Evolutionary conservation across 2,113 vertebrate species (phyloP).

Genomic region (Notarius quadriscutis): DNA sequence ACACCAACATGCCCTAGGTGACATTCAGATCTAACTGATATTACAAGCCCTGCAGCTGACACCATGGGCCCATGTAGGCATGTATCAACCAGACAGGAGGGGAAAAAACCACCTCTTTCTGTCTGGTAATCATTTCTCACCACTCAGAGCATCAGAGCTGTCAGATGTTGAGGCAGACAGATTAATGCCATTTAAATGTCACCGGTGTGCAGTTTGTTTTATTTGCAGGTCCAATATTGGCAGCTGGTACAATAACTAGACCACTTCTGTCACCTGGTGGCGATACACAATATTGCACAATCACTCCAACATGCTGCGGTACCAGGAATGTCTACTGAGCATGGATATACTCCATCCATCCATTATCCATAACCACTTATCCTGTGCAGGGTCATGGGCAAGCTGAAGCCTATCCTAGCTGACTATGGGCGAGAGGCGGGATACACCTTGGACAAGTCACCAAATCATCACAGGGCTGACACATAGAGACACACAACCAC

Average conservation of each 20-base stretch:
- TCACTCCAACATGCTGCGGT: background rate
- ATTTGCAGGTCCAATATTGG: background rate
- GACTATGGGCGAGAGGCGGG: no score
- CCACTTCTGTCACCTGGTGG: conserved; percentile 9
- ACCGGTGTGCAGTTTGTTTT: background rate
- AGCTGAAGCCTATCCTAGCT: no score
- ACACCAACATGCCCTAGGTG: background rate
- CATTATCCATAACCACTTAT: no score
- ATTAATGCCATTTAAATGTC: background rate
- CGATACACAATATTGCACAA: background rate
- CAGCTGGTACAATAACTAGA: background rate
- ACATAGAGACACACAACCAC: no score
- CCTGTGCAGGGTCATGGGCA: no score
- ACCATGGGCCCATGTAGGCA: background rate
- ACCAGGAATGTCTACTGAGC: no score
- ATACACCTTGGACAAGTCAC: no score
- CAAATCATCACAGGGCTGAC: no score
- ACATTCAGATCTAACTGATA: background rate
- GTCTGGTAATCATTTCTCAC: background rate
- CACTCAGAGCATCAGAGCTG: background rate
- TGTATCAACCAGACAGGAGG: background rate
- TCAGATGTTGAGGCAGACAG: background rate
- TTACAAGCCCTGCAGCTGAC: background rate
- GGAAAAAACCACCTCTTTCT: background rate
- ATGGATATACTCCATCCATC: no score